A percentile compares a stretch with the other conserved stretches of the same genome.
Conservation (phyloP, 2,888 invertebrate species). For the Chromoteleia sp. region DNA sequence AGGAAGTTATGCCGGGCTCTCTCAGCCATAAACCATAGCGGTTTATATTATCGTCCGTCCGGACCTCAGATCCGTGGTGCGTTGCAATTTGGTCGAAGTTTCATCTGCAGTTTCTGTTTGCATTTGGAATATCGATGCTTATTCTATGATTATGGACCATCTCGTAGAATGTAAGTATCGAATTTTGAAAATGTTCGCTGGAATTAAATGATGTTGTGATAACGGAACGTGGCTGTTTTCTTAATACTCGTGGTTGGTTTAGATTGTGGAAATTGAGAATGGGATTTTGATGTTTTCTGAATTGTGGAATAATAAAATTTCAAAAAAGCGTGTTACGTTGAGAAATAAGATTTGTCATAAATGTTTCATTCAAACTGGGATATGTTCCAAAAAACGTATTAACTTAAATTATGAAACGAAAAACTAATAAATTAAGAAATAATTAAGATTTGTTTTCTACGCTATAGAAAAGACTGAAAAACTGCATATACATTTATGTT, state of each 20-base stretch:
- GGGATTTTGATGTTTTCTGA: no score
- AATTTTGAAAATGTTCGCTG: conserved; percentile 19
- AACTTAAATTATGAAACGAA: no score
- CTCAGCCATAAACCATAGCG: conserved; percentile 81
- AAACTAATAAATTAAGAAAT: no score
- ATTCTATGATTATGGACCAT: conserved; percentile 34
- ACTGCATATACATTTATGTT: no score
- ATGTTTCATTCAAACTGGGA: no score
- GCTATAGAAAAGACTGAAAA: no score
- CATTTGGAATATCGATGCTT: conserved; percentile 60
- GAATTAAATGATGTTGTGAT: conserved; percentile 12
- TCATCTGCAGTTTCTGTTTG: conserved; percentile 64
- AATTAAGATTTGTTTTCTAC: no score
- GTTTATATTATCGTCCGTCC: conserved; percentile 81
- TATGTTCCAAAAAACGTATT: no score
- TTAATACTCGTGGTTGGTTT: not conserved
- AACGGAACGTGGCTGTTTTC: not conserved
- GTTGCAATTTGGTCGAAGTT: conserved; percentile 78
- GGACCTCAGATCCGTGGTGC: conserved; percentile 80
- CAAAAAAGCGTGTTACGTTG: not conserved
- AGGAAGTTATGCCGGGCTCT: conserved; percentile 74
- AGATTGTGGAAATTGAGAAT: not conserved
- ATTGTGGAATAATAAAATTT: not conserved
- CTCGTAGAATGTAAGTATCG: conserved; percentile 12
- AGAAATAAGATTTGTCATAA: no score